phyloP scores from a whole-genome alignment of 2,113 vertebrate species.

The Sisor rabdophorus region DNA sequence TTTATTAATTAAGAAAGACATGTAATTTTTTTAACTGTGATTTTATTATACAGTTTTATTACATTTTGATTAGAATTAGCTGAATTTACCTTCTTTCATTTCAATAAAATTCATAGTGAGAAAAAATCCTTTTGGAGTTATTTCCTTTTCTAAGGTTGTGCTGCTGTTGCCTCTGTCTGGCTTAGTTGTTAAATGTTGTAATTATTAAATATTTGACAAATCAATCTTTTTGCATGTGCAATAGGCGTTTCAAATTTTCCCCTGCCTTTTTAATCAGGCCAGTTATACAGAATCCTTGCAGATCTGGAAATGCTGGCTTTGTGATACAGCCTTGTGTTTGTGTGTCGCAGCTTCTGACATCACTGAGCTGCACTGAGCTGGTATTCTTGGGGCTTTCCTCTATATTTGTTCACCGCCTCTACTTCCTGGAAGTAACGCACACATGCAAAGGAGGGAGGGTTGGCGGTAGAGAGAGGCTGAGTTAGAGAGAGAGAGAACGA shows the following conservation, averaged over 20 bases:
- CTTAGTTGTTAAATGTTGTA: too few species aligned
- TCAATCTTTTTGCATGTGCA: too few species aligned
- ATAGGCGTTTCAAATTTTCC: too few species aligned
- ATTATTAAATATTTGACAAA: too few species aligned
- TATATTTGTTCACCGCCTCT: slow-evolving; percentile 49
- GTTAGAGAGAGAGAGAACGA: slow-evolving; percentile 24
- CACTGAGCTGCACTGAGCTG: slow-evolving; percentile 53
- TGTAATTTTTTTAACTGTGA: too few species aligned
- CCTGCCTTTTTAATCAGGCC: too few species aligned
- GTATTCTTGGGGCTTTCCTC: slow-evolving; percentile 77
- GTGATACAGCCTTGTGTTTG: background rate
- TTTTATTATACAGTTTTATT: too few species aligned
- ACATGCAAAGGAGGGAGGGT: slow-evolving; percentile 29
- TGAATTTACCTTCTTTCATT: background rate
- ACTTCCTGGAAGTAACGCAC: slow-evolving; percentile 74
- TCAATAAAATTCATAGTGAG: background rate
- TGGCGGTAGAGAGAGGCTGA: slow-evolving; percentile 26
- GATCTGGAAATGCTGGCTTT: background rate
- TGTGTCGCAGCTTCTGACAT: slow-evolving; percentile 41
- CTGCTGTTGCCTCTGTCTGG: too few species aligned
- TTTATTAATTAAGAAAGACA: background rate
- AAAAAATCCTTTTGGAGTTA: background rate
- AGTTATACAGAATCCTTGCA: background rate
- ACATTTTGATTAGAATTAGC: background rate
- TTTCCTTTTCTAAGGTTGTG: too few species aligned